A percentile compares a stretch with the other conserved stretches of the same genome.
Conservation (phyloP, 35 echinoderm and acorn worm genomes). For the Stichopus chloronotus region DNA sequence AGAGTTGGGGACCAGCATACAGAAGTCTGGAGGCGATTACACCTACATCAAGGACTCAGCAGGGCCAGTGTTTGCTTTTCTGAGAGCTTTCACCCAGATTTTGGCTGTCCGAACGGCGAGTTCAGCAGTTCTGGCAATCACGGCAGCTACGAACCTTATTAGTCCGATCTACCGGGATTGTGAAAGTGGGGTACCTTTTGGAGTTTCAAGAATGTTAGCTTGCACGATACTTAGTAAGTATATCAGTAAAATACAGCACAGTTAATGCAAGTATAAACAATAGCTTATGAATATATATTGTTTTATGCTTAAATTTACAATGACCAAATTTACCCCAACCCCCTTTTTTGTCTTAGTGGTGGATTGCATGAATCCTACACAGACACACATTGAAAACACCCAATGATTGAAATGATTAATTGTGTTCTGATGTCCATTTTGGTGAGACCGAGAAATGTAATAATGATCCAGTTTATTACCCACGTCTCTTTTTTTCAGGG, state of each 20-base stretch:
- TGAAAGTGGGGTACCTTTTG: background rate
- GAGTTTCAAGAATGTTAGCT: background rate
- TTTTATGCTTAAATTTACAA: no score
- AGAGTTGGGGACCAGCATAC: conserved; percentile 72
- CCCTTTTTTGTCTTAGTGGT: no score
- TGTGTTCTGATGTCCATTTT: no score
- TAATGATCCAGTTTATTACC: no score
- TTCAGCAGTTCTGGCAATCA: background rate
- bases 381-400: no score
- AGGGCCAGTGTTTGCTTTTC: conserved; percentile 32
- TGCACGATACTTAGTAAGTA: background rate
- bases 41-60: conserved; percentile 62
- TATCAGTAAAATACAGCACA: background rate
- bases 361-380: no score
- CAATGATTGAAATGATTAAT: no score
- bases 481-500: no score
- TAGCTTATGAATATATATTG: no score
- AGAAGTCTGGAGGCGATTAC: conserved; percentile 72
- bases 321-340: no score
- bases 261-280: no score
- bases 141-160: background rate
- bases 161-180: background rate
- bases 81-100: background rate
- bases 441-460: no score
- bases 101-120: background rate